Evolutionary conservation across 37 sponge, comb jelly and placozoan genomes (phyloP).

Genomic region (Ianthella basta): DNA sequence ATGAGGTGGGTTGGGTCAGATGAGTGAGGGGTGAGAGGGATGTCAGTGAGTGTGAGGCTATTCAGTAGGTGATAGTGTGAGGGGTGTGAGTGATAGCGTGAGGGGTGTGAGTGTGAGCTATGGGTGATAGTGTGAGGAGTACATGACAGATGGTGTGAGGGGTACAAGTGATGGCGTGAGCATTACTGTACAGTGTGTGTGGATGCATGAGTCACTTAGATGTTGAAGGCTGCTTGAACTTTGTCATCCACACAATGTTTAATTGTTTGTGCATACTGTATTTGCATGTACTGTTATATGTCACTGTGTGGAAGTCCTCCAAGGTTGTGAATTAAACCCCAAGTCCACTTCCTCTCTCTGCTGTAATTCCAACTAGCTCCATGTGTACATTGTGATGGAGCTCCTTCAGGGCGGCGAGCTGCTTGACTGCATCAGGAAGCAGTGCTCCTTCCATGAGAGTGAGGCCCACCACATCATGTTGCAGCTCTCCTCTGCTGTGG

Average conservation of each 20-base stretch:
- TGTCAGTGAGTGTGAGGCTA: neutral
- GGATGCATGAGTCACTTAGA: too few relatives aligned
- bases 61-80: neutral
- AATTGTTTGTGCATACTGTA: neutral
- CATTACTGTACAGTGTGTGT: too few relatives aligned
- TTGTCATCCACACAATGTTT: too few relatives aligned
- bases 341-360: too few relatives aligned
- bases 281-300: neutral
- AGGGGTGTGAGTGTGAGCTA: neutral
- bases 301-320: neutral
- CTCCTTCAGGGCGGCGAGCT: constrained; percentile 87
- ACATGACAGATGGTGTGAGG: neutral
- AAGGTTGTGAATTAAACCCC: too few relatives aligned
- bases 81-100: neutral
- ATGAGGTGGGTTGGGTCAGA: constrained; percentile 70
- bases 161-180: neutral
- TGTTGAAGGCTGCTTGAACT: too few relatives aligned
- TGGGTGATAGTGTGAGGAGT: neutral
- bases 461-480: constrained; percentile 82
- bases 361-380: constrained; percentile 47
- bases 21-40: too few relatives aligned
- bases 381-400: constrained; percentile 95
- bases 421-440: constrained; percentile 71
- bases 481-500: constrained; percentile 89
- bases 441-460: constrained; percentile 82